Conservation (phyloP, 2,797 vertebrate genomes). For the Eulemur mongoz region DNA sequence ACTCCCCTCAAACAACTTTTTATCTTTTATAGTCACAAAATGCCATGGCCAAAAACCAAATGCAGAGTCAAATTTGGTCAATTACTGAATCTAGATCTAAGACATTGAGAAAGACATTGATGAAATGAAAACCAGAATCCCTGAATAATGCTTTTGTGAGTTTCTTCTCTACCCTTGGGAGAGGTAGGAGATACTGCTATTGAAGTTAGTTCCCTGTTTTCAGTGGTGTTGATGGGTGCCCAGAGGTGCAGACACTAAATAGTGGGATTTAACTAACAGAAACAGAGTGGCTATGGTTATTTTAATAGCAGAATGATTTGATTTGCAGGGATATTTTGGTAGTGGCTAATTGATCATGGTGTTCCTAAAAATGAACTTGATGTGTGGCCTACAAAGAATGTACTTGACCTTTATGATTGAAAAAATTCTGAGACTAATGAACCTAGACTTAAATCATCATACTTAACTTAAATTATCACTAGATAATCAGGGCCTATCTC, state of each 20-base stretch:
- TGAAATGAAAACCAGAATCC: neutral
- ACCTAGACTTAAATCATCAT: neutral
- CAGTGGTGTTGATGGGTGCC: neutral
- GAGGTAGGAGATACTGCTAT: neutral
- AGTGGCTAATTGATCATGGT: neutral
- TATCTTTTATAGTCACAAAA: neutral
- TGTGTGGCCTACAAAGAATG: neutral
- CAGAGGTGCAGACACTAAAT: neutral
- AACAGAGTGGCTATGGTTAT: neutral
- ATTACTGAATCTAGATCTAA: neutral
- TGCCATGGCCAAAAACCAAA: neutral
- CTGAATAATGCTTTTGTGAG: neutral
- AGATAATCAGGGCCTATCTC: neutral
- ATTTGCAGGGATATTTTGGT: neutral
- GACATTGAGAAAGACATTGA: neutral
- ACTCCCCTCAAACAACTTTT: neutral
- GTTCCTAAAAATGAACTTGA: constrained; percentile 34
- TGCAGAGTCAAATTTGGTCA: neutral
- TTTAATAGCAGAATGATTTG: neutral
- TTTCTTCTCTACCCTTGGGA: neutral
- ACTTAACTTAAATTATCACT: neutral
- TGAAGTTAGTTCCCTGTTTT: constrained; percentile 21
- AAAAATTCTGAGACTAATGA: neutral
- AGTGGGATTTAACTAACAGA: neutral
- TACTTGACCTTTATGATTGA: neutral